A percentile compares a stretch with the other conserved stretches of the same genome.
These are phyloP conservation scores for Mastomys coucha DNA, from an alignment of 2,113 vertebrate species.

Conservation along the genomic window DNA sequence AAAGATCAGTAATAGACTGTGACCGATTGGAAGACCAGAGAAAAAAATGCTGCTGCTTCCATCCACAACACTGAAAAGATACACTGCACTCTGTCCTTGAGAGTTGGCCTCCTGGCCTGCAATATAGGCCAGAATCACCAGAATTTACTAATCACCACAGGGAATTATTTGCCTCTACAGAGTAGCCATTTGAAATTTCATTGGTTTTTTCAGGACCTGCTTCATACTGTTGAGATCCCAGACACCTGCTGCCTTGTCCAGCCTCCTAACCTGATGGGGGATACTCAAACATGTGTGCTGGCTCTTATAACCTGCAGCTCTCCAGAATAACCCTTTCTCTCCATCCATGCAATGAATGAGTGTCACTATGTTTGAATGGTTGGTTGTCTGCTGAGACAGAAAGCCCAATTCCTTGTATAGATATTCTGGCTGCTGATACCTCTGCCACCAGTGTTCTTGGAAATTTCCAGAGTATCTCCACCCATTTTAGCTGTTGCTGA, in stretches of 20 bases:
- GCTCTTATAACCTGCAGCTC: neutral
- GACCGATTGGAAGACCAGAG: neutral
- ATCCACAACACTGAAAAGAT: neutral
- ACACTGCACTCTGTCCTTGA: neutral
- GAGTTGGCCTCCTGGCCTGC: neutral
- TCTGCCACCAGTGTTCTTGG: neutral
- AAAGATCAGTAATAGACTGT: neutral
- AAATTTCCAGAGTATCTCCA: neutral
- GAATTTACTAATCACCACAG: neutral
- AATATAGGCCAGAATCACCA: neutral
- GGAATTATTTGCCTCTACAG: constrained; percentile 1
- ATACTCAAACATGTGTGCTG: neutral
- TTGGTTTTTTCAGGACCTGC: neutral
- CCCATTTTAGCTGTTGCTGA: neutral
- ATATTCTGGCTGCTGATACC: neutral
- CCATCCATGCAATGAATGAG: neutral
- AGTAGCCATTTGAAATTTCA: neutral
- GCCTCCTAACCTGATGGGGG: too few species aligned
- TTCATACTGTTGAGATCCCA: neutral
- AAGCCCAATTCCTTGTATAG: neutral
- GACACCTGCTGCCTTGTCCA: too few species aligned
- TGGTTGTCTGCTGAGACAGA: neutral
- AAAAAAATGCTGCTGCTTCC: neutral
- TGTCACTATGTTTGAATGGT: neutral
- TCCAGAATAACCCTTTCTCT: neutral